These are phyloP conservation scores for Phalacrocorax brasilianus DNA, from an alignment of 2,113 vertebrate species.

Conservation along the genomic window DNA sequence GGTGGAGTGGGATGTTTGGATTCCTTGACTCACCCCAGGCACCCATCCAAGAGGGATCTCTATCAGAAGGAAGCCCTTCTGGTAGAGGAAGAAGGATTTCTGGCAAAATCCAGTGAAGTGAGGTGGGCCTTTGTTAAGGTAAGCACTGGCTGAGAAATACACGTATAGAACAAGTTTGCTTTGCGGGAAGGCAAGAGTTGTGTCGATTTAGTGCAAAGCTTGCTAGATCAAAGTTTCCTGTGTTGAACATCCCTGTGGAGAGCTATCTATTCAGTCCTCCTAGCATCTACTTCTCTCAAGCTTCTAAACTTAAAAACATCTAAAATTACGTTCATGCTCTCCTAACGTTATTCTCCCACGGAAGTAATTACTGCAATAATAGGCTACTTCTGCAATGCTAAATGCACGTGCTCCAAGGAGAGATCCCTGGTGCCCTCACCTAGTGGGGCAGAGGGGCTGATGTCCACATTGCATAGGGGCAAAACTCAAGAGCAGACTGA, in stretches of 20 bases:
- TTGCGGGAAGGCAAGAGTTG: neutral
- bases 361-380: neutral
- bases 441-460: neutral
- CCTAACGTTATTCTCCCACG: neutral
- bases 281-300: neutral
- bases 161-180: neutral
- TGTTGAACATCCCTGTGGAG: neutral
- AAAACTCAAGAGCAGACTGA: neutral
- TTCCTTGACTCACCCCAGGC: neutral
- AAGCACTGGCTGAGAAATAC: neutral
- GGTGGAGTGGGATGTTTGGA: neutral
- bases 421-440: neutral
- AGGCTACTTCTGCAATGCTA: neutral
- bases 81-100: neutral
- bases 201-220: neutral
- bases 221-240: neutral
- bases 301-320: neutral
- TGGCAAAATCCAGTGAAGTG: neutral
- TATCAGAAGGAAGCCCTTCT: neutral
- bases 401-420: neutral
- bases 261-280: neutral
- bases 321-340: neutral
- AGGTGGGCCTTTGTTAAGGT: neutral
- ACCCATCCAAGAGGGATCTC: neutral
- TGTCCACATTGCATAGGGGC: neutral